Evolutionary conservation across 2,113 vertebrate genomes (phyloP).

Genomic region (Solea solea): DNA sequence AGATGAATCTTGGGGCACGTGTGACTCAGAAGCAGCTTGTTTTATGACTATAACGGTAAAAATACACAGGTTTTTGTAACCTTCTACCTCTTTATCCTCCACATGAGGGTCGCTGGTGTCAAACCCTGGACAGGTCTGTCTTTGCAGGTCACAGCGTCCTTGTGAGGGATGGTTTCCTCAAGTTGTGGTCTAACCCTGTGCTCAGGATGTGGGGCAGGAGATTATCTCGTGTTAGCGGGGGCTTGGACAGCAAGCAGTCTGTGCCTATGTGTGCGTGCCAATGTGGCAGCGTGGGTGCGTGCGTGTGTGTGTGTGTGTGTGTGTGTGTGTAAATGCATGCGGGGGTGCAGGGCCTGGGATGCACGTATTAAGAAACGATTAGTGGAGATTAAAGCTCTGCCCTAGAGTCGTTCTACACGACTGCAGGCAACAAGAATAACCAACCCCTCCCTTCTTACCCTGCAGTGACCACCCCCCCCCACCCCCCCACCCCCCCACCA

Average conservation of each 20-base stretch:
- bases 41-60: background rate
- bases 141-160: conserved; percentile 9
- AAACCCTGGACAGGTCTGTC: too few relatives aligned
- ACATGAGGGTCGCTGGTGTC: too few relatives aligned
- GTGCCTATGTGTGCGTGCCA: conserved; percentile 27
- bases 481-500: too few relatives aligned
- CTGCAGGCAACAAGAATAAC: conserved; percentile 74
- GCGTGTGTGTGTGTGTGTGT: conserved; percentile 1
- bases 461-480: conserved; percentile 50
- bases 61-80: background rate
- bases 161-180: conserved; percentile 28
- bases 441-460: conserved; percentile 36
- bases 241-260: conserved; percentile 45
- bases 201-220: conserved; percentile 29
- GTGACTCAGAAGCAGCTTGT: background rate
- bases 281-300: conserved; percentile 1
- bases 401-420: conserved; percentile 71
- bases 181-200: conserved; percentile 27
- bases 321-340: conserved; percentile 35
- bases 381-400: conserved; percentile 85
- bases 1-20: background rate
- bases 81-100: background rate
- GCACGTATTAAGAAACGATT: conserved; percentile 84
- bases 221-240: conserved; percentile 60
- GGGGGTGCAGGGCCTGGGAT: conserved; percentile 60